These are phyloP conservation scores for Goniozus legneri DNA, from an alignment of 1,140 invertebrate species.

Conservation along the genomic window DNA sequence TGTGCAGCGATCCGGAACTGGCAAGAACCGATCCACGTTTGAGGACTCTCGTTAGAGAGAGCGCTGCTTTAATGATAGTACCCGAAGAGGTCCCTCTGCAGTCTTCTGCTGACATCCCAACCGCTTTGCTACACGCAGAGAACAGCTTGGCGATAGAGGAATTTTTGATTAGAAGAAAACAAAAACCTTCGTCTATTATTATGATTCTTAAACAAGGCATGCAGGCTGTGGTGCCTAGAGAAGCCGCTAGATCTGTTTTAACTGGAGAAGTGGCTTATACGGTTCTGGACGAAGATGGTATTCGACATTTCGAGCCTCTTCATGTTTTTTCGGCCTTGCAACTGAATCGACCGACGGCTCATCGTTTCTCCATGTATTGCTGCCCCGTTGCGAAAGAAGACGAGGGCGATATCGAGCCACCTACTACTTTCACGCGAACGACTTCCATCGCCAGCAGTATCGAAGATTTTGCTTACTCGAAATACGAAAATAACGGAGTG, in stretches of 20 bases:
- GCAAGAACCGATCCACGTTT: conserved; percentile 66
- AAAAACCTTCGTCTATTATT: conserved; percentile 59
- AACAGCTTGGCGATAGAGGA: conserved; percentile 74
- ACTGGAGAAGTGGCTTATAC: conserved; percentile 74
- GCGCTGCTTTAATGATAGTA: conserved; percentile 66
- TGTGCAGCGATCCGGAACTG: conserved; percentile 64
- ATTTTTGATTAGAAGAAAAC: conserved; percentile 62
- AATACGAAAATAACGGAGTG: conserved; percentile 29
- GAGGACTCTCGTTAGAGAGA: conserved; percentile 67
- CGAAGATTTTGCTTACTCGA: conserved; percentile 31
- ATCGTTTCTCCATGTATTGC: conserved; percentile 65
- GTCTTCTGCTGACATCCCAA: conserved; percentile 66
- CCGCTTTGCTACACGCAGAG: conserved; percentile 61
- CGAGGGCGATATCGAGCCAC: conserved; percentile 44
- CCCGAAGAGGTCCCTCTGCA: conserved; percentile 61
- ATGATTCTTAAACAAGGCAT: conserved; percentile 73
- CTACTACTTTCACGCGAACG: conserved; percentile 36
- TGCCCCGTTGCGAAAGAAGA: conserved; percentile 59
- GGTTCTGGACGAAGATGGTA: conserved; percentile 72
- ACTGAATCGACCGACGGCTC: conserved; percentile 61
- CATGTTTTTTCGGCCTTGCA: conserved; percentile 69
- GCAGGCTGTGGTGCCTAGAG: conserved; percentile 74
- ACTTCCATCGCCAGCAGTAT: conserved; percentile 35
- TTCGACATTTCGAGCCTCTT: conserved; percentile 72
- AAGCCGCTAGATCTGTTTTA: conserved; percentile 68